phyloP scores from a whole-genome alignment of 2,888 invertebrate species.

The Seira musarum region DNA sequence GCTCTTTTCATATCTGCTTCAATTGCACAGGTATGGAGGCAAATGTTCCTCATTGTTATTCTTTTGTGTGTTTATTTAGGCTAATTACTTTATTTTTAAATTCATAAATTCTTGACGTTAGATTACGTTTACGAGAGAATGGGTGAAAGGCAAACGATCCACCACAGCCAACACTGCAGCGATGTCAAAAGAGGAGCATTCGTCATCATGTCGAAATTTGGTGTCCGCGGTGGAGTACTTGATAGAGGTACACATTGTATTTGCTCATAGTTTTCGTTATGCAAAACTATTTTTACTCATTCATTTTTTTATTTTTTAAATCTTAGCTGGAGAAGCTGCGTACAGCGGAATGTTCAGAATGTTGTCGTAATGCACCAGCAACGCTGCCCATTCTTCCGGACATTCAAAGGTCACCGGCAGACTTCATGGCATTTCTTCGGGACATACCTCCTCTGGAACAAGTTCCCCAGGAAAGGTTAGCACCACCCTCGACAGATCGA shows the following conservation, averaged over 20 bases:
- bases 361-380: conserved; percentile 28
- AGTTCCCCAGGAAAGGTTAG: conserved; percentile 13
- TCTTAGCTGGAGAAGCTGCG: conserved; percentile 47
- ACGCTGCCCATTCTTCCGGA: conserved; percentile 17
- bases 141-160: conserved; percentile 64
- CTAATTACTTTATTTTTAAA: background rate
- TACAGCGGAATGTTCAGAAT: conserved; percentile 41
- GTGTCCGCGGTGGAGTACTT: conserved; percentile 63
- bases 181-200: conserved; percentile 49
- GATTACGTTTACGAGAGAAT: conserved; percentile 67
- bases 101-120: conserved; percentile 31
- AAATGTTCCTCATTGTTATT: background rate
- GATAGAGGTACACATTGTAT: conserved; percentile 52
- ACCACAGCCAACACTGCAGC: conserved; percentile 33
- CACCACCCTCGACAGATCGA: background rate
- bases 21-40: conserved; percentile 34
- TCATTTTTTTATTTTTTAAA: conserved; percentile 7
- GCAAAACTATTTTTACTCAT: background rate
- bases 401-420: conserved; percentile 41
- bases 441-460: conserved; percentile 36
- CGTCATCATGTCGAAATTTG: conserved; percentile 48
- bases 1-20: conserved; percentile 30
- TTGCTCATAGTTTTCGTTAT: background rate
- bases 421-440: conserved; percentile 44
- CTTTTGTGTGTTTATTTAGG: background rate